A percentile compares a stretch with the other conserved stretches of the same genome.
Conservation (phyloP, 2,888 invertebrate genomes). For the Apotomis turbidana region DNA sequence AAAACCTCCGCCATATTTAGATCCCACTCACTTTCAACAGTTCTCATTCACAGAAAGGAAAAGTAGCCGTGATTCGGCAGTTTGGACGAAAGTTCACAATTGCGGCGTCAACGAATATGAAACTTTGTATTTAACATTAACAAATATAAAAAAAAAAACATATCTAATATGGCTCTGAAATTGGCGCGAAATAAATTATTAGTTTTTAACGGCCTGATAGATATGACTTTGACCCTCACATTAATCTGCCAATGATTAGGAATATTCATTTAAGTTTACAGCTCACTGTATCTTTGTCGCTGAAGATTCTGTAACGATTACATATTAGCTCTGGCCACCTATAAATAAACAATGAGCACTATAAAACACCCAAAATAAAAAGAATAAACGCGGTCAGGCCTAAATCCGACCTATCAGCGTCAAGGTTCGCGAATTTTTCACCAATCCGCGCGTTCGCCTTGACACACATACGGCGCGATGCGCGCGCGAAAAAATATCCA, state of each 20-base stretch:
- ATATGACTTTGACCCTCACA: background rate
- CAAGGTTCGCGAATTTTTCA: slow-evolving; percentile 79
- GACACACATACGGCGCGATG: slow-evolving; percentile 70
- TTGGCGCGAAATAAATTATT: no score
- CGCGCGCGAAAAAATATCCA: slow-evolving; percentile 62
- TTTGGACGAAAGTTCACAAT: slow-evolving; percentile 29
- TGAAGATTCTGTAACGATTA: slow-evolving; percentile 4
- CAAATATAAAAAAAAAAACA: no score
- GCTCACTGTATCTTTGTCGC: background rate
- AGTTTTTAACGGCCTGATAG: no score
- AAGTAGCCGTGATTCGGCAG: slow-evolving; percentile 37
- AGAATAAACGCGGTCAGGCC: slow-evolving; percentile 72
- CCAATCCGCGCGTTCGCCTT: slow-evolving; percentile 69
- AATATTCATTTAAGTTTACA: background rate
- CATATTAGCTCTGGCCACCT: slow-evolving; percentile 4
- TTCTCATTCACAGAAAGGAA: slow-evolving; percentile 36
- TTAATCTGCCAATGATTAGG: background rate
- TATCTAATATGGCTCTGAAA: no score
- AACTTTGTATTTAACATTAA: background rate
- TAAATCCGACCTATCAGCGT: slow-evolving; percentile 71
- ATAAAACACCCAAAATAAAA: slow-evolving; percentile 53
- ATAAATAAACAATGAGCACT: slow-evolving; percentile 43
- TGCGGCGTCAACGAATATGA: slow-evolving; percentile 12
- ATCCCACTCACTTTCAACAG: slow-evolving; percentile 31
- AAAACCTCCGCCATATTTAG: slow-evolving; percentile 24